These are phyloP conservation scores for Periophthalmus modestus DNA, from an alignment of 2,113 vertebrate species.

Conservation along the genomic window DNA sequence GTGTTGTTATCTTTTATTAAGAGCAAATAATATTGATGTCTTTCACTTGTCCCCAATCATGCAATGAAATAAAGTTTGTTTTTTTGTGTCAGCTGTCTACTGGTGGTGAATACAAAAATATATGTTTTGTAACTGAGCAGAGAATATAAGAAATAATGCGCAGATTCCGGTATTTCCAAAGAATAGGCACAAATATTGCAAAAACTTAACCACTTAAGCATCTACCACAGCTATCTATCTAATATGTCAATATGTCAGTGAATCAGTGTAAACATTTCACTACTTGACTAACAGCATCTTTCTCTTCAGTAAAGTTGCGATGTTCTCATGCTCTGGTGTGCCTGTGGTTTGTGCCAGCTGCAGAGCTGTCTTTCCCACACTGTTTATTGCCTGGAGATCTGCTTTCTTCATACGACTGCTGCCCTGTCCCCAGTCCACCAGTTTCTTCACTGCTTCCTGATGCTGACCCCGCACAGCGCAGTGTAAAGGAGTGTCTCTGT, in stretches of 20 bases:
- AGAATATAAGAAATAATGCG: too few relatives aligned
- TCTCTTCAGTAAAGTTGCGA: conserved; percentile 73
- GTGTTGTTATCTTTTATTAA: not conserved
- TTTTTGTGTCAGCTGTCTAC: not conserved
- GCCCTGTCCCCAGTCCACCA: conserved; percentile 67
- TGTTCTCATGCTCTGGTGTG: conserved; percentile 65
- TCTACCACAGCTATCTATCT: not conserved
- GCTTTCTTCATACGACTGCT: conserved; percentile 56
- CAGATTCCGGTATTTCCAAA: too few relatives aligned
- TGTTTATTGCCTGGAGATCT: conserved; percentile 71
- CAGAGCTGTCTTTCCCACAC: conserved; percentile 75
- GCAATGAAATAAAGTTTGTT: not conserved
- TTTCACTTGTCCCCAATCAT: not conserved
- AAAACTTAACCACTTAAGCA: not conserved
- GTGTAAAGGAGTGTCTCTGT: conserved; percentile 79
- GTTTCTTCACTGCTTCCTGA: conserved; percentile 47
- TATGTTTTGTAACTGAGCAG: too few relatives aligned
- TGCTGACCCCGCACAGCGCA: conserved; percentile 74
- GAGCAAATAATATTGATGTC: not conserved
- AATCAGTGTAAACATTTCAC: not conserved
- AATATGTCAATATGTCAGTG: not conserved
- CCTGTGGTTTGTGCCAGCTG: conserved; percentile 70
- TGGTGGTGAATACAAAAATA: not conserved
- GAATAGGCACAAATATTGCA: too few relatives aligned
- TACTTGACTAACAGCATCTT: conserved; percentile 81